phyloP scores from a whole-genome alignment of 2,888 invertebrate genomes.

The Perithous albicinctus region DNA sequence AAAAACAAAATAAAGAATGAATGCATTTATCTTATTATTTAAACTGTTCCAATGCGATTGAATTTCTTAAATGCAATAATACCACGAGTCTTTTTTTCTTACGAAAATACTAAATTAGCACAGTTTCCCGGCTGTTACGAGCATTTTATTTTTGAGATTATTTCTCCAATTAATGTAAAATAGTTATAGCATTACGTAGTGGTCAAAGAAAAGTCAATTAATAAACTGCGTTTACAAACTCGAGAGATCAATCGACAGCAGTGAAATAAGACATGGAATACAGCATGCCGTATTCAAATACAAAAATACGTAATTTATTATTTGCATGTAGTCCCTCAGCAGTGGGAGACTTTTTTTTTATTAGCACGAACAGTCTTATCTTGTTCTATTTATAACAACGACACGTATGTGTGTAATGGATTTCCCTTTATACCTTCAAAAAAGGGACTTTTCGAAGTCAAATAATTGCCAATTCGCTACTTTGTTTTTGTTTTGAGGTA shows the following conservation, averaged over 20 bases:
- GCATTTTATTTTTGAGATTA: conserved; percentile 11
- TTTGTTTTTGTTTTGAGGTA: too few relatives aligned
- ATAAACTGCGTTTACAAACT: not conserved
- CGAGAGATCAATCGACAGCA: not conserved
- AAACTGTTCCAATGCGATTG: conserved; percentile 25
- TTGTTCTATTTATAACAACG: too few relatives aligned
- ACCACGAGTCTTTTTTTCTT: conserved; percentile 34
- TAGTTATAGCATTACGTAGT: not conserved
- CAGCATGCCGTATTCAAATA: not conserved
- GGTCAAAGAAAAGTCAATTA: not conserved
- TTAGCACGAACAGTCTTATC: too few relatives aligned
- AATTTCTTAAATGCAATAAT: conserved; percentile 43
- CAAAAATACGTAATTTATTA: too few relatives aligned
- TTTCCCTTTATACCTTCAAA: too few relatives aligned
- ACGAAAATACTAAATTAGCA: conserved; percentile 12
- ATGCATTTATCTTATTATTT: not conserved
- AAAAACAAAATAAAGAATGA: conserved; percentile 7
- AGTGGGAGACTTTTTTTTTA: too few relatives aligned
- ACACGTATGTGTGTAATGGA: too few relatives aligned
- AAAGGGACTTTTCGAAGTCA: too few relatives aligned
- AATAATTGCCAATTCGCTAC: too few relatives aligned
- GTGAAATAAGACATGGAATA: not conserved
- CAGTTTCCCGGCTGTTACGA: conserved; percentile 17
- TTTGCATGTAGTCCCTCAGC: too few relatives aligned
- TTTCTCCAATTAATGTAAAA: not conserved